Evolutionary conservation across 2,888 invertebrate species (phyloP).

Genomic region (Eumacrocentrus americanus): DNA sequence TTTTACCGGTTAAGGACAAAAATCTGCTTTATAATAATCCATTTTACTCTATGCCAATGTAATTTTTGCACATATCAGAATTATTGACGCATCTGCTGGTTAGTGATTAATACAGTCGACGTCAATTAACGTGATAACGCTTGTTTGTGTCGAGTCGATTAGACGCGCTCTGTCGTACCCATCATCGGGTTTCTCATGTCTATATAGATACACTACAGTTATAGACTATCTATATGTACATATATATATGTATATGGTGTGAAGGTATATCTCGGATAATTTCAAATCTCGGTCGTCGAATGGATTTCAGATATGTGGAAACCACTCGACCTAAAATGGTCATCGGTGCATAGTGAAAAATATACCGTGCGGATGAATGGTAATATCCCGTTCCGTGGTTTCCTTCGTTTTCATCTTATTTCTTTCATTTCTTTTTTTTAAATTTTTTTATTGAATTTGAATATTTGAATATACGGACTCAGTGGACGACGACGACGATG

Average conservation of each 20-base stretch:
- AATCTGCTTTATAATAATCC: too few species aligned
- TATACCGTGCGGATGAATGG: neutral
- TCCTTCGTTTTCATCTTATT: neutral
- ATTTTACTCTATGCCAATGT: too few species aligned
- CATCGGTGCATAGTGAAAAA: too few species aligned
- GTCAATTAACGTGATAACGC: slow-evolving; percentile 22
- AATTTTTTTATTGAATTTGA: neutral
- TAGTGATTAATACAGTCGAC: slow-evolving; percentile 18
- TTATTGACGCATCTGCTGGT: neutral
- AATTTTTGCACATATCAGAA: too few species aligned
- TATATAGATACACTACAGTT: too few species aligned
- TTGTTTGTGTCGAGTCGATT: slow-evolving; percentile 23
- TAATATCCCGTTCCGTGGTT: neutral
- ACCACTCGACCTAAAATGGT: neutral
- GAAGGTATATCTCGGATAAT: neutral
- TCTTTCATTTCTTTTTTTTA: neutral
- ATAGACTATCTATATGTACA: too few species aligned
- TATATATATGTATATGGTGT: neutral
- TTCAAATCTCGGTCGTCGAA: neutral
- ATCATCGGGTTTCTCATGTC: neutral
- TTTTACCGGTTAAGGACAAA: too few species aligned
- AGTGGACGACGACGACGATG: neutral
- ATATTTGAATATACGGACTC: neutral
- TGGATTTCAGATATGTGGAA: neutral
- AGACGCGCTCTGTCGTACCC: slow-evolving; percentile 1